Evolutionary conservation across 2,888 invertebrate genomes (phyloP).

Genomic region (Chymomyza fuscimana): DNA sequence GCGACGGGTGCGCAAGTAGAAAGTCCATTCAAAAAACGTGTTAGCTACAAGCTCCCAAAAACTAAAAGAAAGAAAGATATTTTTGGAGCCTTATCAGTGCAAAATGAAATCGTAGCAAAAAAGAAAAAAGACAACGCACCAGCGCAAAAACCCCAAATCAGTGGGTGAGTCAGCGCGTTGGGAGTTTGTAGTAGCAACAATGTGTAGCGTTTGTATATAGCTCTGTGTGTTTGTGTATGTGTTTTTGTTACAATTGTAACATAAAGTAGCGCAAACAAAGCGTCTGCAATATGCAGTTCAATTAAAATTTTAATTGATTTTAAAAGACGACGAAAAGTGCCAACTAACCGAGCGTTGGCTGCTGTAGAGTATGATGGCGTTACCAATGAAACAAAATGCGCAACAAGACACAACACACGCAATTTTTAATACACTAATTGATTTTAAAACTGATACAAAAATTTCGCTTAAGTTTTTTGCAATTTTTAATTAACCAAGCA

Average conservation of each 20-base stretch:
- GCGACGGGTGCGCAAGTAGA: conserved; percentile 17
- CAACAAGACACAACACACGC: conserved; percentile 24
- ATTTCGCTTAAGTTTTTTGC: conserved; percentile 18
- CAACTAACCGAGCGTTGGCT: background rate
- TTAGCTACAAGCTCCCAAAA: conserved; percentile 21
- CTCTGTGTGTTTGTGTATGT: conserved; percentile 9
- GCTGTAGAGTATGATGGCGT: conserved; percentile 11
- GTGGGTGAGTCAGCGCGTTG: conserved; percentile 52
- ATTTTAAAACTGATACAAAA: background rate
- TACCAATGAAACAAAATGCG: conserved; percentile 45
- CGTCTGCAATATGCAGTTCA: conserved; percentile 32
- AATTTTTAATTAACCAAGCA: conserved; percentile 12
- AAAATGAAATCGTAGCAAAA: background rate
- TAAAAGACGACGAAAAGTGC: background rate
- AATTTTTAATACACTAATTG: conserved; percentile 19
- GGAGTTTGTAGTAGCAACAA: conserved; percentile 21
- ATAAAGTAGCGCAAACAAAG: conserved; percentile 2
- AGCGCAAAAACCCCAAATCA: conserved; percentile 30
- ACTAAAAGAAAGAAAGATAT: conserved; percentile 15
- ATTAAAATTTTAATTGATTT: conserved; percentile 47
- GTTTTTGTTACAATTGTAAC: background rate
- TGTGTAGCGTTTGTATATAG: conserved; percentile 23
- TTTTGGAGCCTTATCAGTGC: conserved; percentile 33
- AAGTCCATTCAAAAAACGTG: conserved; percentile 35
- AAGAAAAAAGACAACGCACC: background rate